These are phyloP conservation scores for Crocuta crocuta DNA, from an alignment of 2,113 vertebrate species.

Conservation along the genomic window DNA sequence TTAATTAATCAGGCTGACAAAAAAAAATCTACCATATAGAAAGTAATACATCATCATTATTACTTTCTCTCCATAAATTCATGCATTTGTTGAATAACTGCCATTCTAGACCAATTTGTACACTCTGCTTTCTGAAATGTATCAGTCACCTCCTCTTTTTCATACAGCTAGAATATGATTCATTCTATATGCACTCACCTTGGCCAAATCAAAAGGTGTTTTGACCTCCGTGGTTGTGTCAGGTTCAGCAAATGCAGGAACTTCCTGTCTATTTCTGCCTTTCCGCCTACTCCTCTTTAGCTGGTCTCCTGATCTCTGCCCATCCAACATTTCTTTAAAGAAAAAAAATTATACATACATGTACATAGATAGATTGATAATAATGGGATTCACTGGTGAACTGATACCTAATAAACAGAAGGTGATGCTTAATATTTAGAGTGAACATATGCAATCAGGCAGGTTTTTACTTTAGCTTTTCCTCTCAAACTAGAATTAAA, in stretches of 20 bases:
- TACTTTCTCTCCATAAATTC: neutral
- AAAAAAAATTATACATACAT: neutral
- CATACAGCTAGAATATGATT: neutral
- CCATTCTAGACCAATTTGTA: neutral
- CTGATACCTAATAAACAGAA: neutral
- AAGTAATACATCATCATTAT: neutral
- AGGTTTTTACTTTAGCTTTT: constrained; percentile 44
- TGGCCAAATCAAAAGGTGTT: constrained; percentile 96
- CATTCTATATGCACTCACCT: constrained; percentile 85
- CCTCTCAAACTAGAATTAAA: constrained; percentile 47
- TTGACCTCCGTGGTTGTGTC: constrained; percentile 90
- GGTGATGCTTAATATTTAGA: neutral
- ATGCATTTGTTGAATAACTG: constrained; percentile 34
- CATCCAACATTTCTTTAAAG: constrained; percentile 85
- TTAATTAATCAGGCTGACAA: neutral
- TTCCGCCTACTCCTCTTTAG: constrained; percentile 94
- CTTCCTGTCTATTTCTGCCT: constrained; percentile 95
- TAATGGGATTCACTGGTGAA: constrained; percentile 16
- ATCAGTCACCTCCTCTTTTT: neutral
- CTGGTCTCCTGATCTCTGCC: constrained; percentile 87
- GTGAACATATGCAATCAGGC: neutral
- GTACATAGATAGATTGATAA: neutral
- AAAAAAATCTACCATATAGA: neutral
- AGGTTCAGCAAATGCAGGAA: constrained; percentile 77
- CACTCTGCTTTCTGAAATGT: neutral